Evolutionary conservation across 2,797 vertebrate species (phyloP).

Genomic region (Meriones psammophilus): DNA sequence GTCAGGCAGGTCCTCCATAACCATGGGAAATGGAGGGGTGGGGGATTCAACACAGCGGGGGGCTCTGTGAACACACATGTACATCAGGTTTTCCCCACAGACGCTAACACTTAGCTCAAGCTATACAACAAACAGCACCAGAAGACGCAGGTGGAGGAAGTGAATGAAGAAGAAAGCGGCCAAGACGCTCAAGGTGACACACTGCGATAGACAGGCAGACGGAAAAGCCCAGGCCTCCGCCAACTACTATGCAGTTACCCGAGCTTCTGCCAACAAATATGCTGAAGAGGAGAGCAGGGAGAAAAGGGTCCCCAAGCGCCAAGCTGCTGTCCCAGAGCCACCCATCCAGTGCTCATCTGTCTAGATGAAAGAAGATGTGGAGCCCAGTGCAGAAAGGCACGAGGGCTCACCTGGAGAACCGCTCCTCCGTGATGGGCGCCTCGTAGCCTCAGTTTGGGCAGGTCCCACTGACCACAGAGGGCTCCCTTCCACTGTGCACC

Average conservation of each 20-base stretch:
- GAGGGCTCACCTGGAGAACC: not conserved
- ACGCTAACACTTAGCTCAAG: not conserved
- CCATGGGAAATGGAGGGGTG: not conserved
- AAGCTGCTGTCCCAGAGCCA: not conserved
- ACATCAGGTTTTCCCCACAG: not conserved
- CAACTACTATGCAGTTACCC: not conserved
- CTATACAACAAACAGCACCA: not conserved
- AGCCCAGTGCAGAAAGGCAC: not conserved
- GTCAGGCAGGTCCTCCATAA: not conserved
- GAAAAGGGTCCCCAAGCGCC: not conserved
- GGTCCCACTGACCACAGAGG: not conserved
- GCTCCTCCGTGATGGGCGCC: not conserved
- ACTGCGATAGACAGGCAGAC: not conserved
- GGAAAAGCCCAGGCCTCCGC: not conserved
- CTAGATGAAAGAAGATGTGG: not conserved
- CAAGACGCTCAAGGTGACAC: not conserved
- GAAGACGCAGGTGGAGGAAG: not conserved
- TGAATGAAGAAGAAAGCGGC: no score
- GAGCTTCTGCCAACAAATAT: not conserved
- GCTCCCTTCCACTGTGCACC: not conserved
- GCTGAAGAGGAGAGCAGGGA: not conserved
- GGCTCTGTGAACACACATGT: not conserved
- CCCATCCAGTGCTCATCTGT: not conserved
- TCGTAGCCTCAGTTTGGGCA: no score
- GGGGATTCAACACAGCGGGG: not conserved